Percentiles rank a stretch among this genome's conserved stretches.
These are phyloP conservation scores for Allobates femoralis DNA, from an alignment of 2,797 vertebrate genomes.

Conservation along the genomic window DNA sequence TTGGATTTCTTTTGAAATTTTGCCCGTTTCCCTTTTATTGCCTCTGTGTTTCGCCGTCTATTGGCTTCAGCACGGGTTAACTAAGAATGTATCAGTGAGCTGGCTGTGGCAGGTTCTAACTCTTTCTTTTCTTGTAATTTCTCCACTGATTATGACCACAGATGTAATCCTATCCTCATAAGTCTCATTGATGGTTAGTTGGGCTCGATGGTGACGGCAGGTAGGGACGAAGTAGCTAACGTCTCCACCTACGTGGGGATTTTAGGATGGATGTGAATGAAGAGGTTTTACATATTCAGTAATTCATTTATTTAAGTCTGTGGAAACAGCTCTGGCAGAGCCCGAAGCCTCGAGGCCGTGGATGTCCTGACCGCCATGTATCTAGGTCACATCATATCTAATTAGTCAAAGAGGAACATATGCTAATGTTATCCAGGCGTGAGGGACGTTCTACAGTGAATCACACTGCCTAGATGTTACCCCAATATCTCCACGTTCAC, in stretches of 20 bases:
- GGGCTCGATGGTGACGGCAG: background rate
- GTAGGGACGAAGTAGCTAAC: background rate
- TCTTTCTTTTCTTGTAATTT: too few species aligned
- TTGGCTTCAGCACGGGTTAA: too few species aligned
- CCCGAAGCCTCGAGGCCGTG: background rate
- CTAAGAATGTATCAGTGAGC: too few species aligned
- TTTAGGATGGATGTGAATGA: background rate
- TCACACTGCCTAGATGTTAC: too few species aligned
- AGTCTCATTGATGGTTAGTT: too few species aligned
- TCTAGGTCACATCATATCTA: constrained; percentile 12
- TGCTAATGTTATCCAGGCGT: background rate
- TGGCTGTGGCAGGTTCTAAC: too few species aligned
- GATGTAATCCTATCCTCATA: too few species aligned
- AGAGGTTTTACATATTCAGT: background rate
- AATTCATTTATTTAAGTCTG: background rate
- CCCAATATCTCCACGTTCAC: too few species aligned
- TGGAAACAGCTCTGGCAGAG: background rate
- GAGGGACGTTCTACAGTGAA: background rate
- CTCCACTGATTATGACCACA: too few species aligned
- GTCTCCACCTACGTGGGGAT: background rate
- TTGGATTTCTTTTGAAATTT: too few species aligned
- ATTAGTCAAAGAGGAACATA: background rate
- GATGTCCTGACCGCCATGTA: background rate
- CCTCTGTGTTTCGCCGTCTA: too few species aligned
- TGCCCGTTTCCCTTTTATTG: too few species aligned